phyloP scores from a whole-genome alignment of 1,140 invertebrate genomes.

The Drosophila tsacasi region DNA sequence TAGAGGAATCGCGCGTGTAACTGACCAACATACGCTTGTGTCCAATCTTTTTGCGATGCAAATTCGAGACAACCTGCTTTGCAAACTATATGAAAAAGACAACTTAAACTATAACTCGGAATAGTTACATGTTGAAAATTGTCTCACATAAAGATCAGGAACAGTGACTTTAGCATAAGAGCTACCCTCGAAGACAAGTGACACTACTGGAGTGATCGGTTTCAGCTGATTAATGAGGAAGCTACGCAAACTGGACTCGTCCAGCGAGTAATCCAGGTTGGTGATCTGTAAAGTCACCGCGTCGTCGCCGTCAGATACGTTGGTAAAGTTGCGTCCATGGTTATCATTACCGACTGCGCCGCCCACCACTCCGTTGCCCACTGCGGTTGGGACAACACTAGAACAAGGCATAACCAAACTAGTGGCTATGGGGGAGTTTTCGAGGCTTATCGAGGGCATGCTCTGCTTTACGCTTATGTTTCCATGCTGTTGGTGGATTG shows the following conservation, averaged over 20 bases:
- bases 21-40: conserved; percentile 93
- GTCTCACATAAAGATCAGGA: conserved; percentile 80
- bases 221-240: conserved; percentile 80
- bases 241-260: conserved; percentile 72
- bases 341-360: conserved; percentile 7
- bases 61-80: conserved; percentile 92
- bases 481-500: background rate
- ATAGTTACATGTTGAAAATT: background rate
- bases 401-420: conserved; percentile 8
- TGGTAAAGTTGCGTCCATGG: conserved; percentile 20
- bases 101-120: background rate
- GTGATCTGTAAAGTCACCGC: conserved; percentile 81
- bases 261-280: conserved; percentile 83
- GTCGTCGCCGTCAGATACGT: conserved; percentile 49
- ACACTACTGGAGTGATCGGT: conserved; percentile 81
- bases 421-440: background rate
- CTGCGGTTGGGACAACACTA: background rate
- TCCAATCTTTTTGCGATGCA: conserved; percentile 93
- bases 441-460: background rate
- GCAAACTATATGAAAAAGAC: conserved; percentile 85
- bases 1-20: conserved; percentile 88
- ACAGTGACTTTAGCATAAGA: conserved; percentile 83
- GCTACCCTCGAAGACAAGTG: conserved; percentile 77
- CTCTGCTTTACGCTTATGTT: background rate
- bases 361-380: background rate